Evolutionary conservation across 30 jellyfish, hydroid and myxozoan species (phyloP).

Genomic region (Chrysaora quinquecirrha): DNA sequence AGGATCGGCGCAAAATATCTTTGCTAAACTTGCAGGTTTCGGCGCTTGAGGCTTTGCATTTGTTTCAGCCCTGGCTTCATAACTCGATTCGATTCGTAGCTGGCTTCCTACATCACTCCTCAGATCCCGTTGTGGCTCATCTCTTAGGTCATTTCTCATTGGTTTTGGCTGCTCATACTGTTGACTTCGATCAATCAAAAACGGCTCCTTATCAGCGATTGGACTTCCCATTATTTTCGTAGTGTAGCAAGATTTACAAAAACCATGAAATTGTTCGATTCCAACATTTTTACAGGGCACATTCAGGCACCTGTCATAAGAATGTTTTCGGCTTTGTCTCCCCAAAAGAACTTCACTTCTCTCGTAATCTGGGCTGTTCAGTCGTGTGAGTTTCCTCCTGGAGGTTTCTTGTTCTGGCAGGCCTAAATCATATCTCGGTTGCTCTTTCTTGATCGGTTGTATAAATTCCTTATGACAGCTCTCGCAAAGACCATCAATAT

Average conservation of each 20-base stretch:
- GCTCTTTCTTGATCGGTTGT: conserved; percentile 3
- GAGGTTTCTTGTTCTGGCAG: no score
- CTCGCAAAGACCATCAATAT: neutral
- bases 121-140: neutral
- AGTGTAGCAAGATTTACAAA: neutral
- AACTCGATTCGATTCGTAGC: neutral
- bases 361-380: neutral
- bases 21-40: neutral
- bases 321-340: neutral
- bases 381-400: neutral
- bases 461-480: neutral
- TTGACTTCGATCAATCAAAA: neutral
- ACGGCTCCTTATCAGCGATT: neutral
- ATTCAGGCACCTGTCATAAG: neutral
- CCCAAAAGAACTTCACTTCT: neutral
- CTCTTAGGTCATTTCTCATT: neutral
- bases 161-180: neutral
- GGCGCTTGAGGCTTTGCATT: neutral
- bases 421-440: neutral
- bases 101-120: neutral
- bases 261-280: neutral
- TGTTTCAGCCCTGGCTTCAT: neutral
- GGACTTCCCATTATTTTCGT: neutral
- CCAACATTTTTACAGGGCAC: neutral
- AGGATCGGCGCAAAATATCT: conserved; percentile 57